phyloP scores from a whole-genome alignment of 2,888 invertebrate genomes.

The Leucophora obtusa region DNA sequence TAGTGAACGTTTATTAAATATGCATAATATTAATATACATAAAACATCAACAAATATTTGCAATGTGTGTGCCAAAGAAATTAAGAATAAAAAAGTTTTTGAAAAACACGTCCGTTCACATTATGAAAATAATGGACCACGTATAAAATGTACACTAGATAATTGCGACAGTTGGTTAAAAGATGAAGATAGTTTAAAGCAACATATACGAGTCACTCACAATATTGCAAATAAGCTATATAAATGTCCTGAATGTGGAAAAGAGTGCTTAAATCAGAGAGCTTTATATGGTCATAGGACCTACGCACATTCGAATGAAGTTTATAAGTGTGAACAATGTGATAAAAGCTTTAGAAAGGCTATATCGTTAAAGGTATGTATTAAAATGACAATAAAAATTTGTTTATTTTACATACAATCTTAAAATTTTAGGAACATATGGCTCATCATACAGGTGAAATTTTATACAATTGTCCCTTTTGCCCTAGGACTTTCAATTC shows the following conservation, averaged over 20 bases:
- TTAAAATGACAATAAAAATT: background rate
- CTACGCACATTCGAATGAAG: slow-evolving; percentile 75
- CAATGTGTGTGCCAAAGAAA: slow-evolving; percentile 77
- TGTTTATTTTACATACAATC: background rate
- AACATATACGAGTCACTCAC: slow-evolving; percentile 73
- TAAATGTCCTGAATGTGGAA: slow-evolving; percentile 74
- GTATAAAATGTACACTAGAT: slow-evolving; percentile 75
- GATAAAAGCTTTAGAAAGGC: slow-evolving; percentile 77
- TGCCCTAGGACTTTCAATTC: slow-evolving; percentile 78
- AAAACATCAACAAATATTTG: slow-evolving; percentile 75
- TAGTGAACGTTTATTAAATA: slow-evolving; percentile 71
- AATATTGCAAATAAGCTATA: slow-evolving; percentile 67
- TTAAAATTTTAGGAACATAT: slow-evolving; percentile 74
- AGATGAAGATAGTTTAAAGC: slow-evolving; percentile 74
- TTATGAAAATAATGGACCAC: slow-evolving; percentile 73
- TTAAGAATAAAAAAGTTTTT: slow-evolving; percentile 75
- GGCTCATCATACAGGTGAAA: slow-evolving; percentile 77
- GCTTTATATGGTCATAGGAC: slow-evolving; percentile 76
- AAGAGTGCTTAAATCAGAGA: slow-evolving; percentile 74
- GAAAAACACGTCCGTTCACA: slow-evolving; percentile 75
- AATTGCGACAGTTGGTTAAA: slow-evolving; percentile 77
- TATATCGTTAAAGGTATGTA: slow-evolving; percentile 73
- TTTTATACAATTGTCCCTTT: slow-evolving; percentile 77
- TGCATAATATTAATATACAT: slow-evolving; percentile 71
- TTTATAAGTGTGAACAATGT: slow-evolving; percentile 74